Evolutionary conservation across 1,140 invertebrate species (phyloP).

Genomic region (Atta texana): DNA sequence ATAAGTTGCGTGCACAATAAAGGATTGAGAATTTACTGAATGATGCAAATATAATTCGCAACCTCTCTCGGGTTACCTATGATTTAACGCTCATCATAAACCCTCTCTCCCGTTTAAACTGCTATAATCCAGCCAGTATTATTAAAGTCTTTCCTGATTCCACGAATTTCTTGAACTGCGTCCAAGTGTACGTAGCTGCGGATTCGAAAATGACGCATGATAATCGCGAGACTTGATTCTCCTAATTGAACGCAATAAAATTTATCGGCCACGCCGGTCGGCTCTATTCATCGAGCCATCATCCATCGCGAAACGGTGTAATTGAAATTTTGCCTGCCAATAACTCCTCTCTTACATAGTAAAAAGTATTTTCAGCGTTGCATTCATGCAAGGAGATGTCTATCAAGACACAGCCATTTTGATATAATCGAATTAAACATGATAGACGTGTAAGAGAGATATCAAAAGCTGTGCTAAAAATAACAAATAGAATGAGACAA

Average conservation of each 20-base stretch:
- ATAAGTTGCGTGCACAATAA: no score
- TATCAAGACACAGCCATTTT: conserved; percentile 13
- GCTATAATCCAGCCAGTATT: conserved; percentile 29
- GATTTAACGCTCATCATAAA: not conserved
- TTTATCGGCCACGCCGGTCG: not conserved
- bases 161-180: not conserved
- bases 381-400: conserved; percentile 12
- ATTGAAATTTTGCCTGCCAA: conserved; percentile 22
- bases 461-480: not conserved
- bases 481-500: not conserved
- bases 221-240: conserved; percentile 32
- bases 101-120: not conserved
- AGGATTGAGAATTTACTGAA: no score
- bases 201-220: not conserved
- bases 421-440: conserved; percentile 11
- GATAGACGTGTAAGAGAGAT: not conserved
- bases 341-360: not conserved
- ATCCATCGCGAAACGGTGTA: conserved; percentile 20
- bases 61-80: not conserved
- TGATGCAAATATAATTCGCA: not conserved
- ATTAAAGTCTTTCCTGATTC: conserved; percentile 14
- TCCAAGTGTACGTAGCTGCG: not conserved
- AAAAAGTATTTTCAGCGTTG: conserved; percentile 25
- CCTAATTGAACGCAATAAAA: conserved; percentile 72
- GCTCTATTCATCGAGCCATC: conserved; percentile 23